A percentile compares a stretch with the other conserved stretches of the same genome.
Evolutionary conservation across 1,140 invertebrate genomes (phyloP).

Genomic region (Trachymyrmex cornetzi): DNA sequence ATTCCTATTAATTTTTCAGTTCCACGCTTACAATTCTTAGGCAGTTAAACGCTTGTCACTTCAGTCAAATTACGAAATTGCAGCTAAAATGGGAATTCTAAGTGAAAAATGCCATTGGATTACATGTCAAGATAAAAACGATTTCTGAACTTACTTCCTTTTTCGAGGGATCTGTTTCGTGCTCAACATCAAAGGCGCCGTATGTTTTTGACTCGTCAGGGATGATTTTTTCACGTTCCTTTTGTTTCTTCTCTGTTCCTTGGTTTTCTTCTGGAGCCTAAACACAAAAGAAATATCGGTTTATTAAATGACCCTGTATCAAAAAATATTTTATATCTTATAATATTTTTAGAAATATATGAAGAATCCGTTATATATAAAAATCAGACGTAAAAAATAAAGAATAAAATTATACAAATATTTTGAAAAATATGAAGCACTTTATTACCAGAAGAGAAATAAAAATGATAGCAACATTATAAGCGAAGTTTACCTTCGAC

Average conservation of each 20-base stretch:
- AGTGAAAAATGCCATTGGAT: neutral
- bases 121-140: neutral
- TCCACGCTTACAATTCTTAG: neutral
- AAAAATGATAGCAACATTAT: neutral
- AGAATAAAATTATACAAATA: no score
- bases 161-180: slow-evolving; percentile 56
- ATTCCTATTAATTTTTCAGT: neutral
- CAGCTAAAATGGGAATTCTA: neutral
- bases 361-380: no score
- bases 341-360: no score
- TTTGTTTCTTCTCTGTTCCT: slow-evolving; percentile 67
- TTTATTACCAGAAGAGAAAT: neutral
- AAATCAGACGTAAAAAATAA: no score
- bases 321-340: no score
- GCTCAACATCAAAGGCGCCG: slow-evolving; percentile 27
- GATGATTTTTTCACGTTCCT: slow-evolving; percentile 80
- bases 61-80: neutral
- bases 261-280: slow-evolving; percentile 69
- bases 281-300: slow-evolving; percentile 5
- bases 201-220: slow-evolving; percentile 80
- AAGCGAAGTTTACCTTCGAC: slow-evolving; percentile 79
- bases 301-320: neutral
- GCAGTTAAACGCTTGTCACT: neutral
- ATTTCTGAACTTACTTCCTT: slow-evolving; percentile 70
- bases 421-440: no score